These are phyloP conservation scores for Oedothorax gibbosus DNA, from an alignment of 1,140 invertebrate genomes.

Conservation along the genomic window DNA sequence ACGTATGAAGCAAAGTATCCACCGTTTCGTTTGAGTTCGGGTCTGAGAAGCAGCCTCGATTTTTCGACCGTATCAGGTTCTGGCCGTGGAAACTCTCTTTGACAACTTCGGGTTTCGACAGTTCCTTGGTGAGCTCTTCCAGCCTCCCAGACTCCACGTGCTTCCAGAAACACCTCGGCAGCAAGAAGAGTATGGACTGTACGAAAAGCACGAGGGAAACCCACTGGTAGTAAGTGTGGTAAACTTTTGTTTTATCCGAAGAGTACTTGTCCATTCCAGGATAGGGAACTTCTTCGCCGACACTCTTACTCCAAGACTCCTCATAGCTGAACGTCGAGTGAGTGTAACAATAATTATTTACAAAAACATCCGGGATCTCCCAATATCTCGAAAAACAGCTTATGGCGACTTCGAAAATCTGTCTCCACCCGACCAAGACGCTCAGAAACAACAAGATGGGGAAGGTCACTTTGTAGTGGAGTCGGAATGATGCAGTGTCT, in stretches of 20 bases:
- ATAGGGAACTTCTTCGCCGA: conserved; percentile 76
- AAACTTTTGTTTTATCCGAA: conserved; percentile 73
- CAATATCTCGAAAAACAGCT: conserved; percentile 95
- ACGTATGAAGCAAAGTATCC: conserved; percentile 89
- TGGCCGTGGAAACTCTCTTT: conserved; percentile 80
- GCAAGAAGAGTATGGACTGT: conserved; percentile 74
- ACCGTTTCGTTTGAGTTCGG: conserved; percentile 81
- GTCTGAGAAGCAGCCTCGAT: conserved; percentile 83
- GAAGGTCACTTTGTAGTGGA: conserved; percentile 94
- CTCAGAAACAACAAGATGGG: conserved; percentile 90
- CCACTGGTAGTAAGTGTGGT: conserved; percentile 87
- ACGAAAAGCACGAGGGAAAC: conserved; percentile 95
- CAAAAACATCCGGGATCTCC: conserved; percentile 75
- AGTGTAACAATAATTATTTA: conserved; percentile 95
- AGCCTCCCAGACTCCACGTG: conserved; percentile 66
- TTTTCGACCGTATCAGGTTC: conserved; percentile 68
- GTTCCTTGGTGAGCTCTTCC: conserved; percentile 62
- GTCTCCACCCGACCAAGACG: conserved; percentile 82
- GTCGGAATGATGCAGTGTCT: conserved; percentile 92
- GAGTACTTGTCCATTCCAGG: conserved; percentile 81
- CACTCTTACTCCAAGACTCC: conserved; percentile 79
- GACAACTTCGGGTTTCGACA: conserved; percentile 55
- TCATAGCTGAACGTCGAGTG: conserved; percentile 93
- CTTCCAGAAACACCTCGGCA: conserved; percentile 82
- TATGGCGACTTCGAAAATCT: conserved; percentile 83